These are phyloP conservation scores for Spheniscus mendiculus DNA, from an alignment of 2,113 vertebrate genomes.

Conservation along the genomic window DNA sequence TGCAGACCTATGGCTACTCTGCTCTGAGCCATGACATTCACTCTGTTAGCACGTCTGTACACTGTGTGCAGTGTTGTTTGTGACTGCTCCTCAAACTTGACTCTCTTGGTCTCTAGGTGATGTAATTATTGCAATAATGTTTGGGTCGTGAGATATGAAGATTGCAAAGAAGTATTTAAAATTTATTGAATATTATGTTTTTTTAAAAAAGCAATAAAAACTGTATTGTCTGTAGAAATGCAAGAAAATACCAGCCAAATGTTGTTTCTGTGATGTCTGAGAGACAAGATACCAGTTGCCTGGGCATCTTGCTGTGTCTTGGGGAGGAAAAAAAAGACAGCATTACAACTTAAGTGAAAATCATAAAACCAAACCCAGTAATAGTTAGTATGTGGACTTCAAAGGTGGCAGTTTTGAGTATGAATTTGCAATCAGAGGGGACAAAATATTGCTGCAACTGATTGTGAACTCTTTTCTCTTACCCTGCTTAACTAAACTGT, in stretches of 20 bases:
- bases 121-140: background rate
- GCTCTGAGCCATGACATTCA: background rate
- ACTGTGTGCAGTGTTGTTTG: background rate
- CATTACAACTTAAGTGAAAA: background rate
- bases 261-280: background rate
- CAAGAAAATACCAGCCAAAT: background rate
- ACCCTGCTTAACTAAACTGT: background rate
- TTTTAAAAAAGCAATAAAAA: background rate
- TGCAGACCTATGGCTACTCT: background rate
- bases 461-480: background rate
- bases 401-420: background rate
- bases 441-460: background rate
- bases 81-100: background rate
- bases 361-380: background rate
- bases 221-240: background rate
- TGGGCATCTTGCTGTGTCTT: background rate
- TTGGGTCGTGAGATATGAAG: background rate
- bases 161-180: background rate
- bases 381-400: background rate
- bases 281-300: background rate
- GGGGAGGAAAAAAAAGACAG: background rate
- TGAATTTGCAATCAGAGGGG: background rate
- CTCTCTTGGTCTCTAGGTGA: background rate
- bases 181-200: background rate
- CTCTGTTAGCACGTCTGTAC: accelerated